Conservation (phyloP, 2,113 vertebrate species). For the Hyperopisus bebe region DNA sequence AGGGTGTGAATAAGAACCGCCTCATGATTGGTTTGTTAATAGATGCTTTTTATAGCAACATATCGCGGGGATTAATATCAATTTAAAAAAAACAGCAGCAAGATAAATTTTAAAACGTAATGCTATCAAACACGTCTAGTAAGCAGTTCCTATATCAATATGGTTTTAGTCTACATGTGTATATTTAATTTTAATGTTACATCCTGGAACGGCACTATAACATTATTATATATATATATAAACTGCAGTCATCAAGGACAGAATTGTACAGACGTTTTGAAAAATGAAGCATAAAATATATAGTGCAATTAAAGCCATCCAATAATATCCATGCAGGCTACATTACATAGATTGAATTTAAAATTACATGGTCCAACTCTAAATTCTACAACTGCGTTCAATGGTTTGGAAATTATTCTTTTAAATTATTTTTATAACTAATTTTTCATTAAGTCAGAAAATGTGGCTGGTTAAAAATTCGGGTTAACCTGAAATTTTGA, state of each 20-base stretch:
- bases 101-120: not conserved
- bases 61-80: not conserved
- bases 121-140: not conserved
- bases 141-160: not conserved
- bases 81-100: not conserved
- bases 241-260: not conserved
- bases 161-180: not conserved
- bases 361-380: not conserved
- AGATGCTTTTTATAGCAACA: slow-evolving; percentile 1
- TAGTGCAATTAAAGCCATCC: not conserved
- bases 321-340: not conserved
- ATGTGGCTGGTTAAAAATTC: not conserved
- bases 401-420: not conserved
- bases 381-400: not conserved
- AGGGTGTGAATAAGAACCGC: slow-evolving; percentile 16
- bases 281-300: not conserved
- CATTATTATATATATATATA: not conserved
- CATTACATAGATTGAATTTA: not conserved
- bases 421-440: not conserved
- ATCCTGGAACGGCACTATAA: not conserved
- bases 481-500: not conserved
- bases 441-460: not conserved
- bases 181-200: not conserved
- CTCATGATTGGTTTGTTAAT: slow-evolving; percentile 22
- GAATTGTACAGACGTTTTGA: not conserved